A percentile compares a stretch with the other conserved stretches of the same genome.
Evolutionary conservation across 2,797 vertebrate genomes (phyloP).

Genomic region (Myotis vivesi): DNA sequence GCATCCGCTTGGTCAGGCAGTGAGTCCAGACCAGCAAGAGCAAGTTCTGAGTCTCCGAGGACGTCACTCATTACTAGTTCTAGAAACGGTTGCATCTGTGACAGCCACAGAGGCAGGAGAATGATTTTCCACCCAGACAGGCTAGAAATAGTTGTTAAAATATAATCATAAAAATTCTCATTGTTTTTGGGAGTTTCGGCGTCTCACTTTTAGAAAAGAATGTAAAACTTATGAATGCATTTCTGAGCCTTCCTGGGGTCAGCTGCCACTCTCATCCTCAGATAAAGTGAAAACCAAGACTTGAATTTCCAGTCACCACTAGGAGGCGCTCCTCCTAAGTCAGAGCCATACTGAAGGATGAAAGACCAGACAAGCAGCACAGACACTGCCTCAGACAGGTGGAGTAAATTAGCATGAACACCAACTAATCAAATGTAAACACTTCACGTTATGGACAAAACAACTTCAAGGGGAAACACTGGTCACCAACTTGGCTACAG

Average conservation of each 20-base stretch:
- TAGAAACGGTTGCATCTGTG: neutral
- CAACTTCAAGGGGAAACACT: neutral
- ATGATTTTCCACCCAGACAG: constrained; percentile 49
- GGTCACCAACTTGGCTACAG: neutral
- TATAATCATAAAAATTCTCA: constrained; percentile 43
- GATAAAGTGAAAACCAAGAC: neutral
- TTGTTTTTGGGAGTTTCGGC: constrained; percentile 24
- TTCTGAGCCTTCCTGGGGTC: constrained; percentile 66
- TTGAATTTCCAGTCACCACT: neutral
- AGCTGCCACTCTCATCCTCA: constrained; percentile 32
- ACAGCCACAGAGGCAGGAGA: constrained; percentile 28
- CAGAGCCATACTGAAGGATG: accelerated
- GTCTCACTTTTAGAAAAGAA: constrained; percentile 57
- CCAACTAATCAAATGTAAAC: neutral
- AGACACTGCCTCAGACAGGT: neutral
- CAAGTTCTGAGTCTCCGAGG: neutral
- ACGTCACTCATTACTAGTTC: neutral
- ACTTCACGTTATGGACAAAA: neutral
- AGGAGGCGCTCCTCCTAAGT: neutral
- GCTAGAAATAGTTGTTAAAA: neutral
- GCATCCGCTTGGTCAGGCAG: accelerated
- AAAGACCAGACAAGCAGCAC: accelerated
- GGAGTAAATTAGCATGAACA: neutral
- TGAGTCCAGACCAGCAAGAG: neutral
- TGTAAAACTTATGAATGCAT: constrained; percentile 54